phyloP scores from a whole-genome alignment of 2,113 vertebrate genomes.

The Okapia johnstoni region DNA sequence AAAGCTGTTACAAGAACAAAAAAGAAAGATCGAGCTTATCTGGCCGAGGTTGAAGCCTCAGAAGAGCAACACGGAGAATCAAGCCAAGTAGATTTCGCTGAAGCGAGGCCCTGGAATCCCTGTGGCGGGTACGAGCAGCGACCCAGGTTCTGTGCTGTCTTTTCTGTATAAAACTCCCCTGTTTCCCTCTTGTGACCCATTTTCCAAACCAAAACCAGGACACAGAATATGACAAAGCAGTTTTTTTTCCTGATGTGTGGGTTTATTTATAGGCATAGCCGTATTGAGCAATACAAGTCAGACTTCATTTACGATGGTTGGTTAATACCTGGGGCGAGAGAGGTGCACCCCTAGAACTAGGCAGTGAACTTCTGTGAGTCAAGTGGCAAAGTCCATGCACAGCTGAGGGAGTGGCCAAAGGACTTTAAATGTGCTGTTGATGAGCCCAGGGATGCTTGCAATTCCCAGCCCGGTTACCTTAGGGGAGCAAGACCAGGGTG shows the following conservation, averaged over 20 bases:
- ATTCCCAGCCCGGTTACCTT: not conserved
- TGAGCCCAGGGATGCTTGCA: not conserved
- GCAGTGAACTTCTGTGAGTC: not conserved
- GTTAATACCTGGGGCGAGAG: not conserved
- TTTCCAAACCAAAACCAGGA: not conserved
- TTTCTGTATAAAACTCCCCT: not conserved
- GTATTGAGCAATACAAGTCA: not conserved
- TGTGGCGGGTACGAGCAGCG: not conserved
- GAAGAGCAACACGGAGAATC: not conserved
- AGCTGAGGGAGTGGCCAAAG: too few relatives aligned
- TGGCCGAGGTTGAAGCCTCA: not conserved
- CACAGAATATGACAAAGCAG: not conserved
- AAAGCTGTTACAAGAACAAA: not conserved
- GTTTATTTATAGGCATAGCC: not conserved
- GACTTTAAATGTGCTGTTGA: fast-evolving
- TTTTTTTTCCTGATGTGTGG: not conserved
- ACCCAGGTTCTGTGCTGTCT: not conserved
- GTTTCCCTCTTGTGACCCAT: not conserved
- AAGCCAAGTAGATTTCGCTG: not conserved
- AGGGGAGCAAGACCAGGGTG: not conserved
- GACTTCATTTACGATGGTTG: not conserved
- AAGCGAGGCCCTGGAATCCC: not conserved
- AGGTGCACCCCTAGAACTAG: not conserved
- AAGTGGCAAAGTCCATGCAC: not conserved
- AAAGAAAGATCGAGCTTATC: not conserved